Base-by-base conservation (phyloP, 2,888 invertebrate genomes). In the Incurvaria masculella region DNA sequence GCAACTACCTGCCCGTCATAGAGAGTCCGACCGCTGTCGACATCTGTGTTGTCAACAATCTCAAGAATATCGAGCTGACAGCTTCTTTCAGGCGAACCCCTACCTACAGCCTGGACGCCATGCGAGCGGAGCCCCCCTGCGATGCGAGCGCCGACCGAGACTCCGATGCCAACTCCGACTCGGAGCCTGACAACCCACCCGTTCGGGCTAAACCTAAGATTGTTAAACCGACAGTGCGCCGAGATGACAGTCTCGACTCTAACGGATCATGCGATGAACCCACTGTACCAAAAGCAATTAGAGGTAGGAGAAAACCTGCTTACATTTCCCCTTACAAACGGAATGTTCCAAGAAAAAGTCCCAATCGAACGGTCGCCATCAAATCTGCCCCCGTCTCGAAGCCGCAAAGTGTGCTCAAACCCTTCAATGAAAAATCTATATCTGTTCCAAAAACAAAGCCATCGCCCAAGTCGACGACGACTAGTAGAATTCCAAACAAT, bases 291-390 rank as follows among this genome's bases (percentile, higher is more conserved):
- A 88, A 87, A 61, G 75, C 71, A 0, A 74, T 86, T 23, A 69
- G 88, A 49, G 89, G 89, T 0, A 69, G 86, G 44, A 80, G 87
- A 58, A 88, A 87, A 65, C 83, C 87, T 0, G 69, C 86, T 39
- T 91, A 90, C 63, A 72, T 84, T 16, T 82, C 85, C 11, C 81
- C 83, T 10, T 82, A 83, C 59, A 66, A 79, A 56, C 62, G 76
- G 46, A 72, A 60, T 50, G 61, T 65, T 1, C 60, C 72, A 1
- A 55, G 62, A 6, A 72, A 69, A 49, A 81, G 79, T 55, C 65
- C 65, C 55, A 33, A 33, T n/a, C 58, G 65, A 0, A 52, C 50
- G 26, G 42, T 57, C 2, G 45, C 61, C 2, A 52, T 63, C 10
- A 53, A 52, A 3, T 38, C 44, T 19, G 20, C 17, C 4, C 19